These are phyloP conservation scores for Phrynocephalus versicolor DNA, from an alignment of 2,113 vertebrate species.

Conservation along the genomic window DNA sequence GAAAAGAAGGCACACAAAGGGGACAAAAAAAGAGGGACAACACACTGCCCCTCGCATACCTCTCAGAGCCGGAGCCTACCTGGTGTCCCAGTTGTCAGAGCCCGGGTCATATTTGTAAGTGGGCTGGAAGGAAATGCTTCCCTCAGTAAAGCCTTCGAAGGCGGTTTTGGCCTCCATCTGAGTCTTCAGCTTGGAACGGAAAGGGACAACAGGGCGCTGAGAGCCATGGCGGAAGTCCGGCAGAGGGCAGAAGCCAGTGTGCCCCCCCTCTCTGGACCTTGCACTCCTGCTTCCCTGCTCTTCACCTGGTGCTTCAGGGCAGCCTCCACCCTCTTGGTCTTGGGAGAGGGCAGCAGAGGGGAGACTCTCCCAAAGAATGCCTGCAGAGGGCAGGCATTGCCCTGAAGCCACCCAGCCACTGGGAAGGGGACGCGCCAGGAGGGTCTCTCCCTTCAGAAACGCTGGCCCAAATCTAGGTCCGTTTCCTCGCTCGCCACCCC, in stretches of 20 bases:
- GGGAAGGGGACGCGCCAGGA: no score
- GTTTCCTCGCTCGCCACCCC: not conserved
- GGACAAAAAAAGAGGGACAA: not conserved
- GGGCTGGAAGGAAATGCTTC: conserved; percentile 90
- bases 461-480: not conserved
- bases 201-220: not conserved
- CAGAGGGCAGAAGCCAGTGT: not conserved
- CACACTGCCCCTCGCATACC: not conserved
- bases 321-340: not conserved
- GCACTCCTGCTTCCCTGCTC: no score
- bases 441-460: no score
- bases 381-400: not conserved
- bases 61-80: conserved; percentile 71
- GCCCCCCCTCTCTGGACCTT: no score
- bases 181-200: conserved; percentile 80
- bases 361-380: not conserved
- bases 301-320: no score
- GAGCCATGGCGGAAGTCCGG: no score
- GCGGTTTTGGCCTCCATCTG: conserved; percentile 87
- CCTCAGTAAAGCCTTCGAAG: conserved; percentile 91
- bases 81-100: conserved; percentile 94
- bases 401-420: not conserved
- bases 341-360: no score
- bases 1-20: not conserved
- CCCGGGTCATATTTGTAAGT: conserved; percentile 97